phyloP scores from a whole-genome alignment of 2,888 invertebrate genomes.

The Sarcophaga rosellei region DNA sequence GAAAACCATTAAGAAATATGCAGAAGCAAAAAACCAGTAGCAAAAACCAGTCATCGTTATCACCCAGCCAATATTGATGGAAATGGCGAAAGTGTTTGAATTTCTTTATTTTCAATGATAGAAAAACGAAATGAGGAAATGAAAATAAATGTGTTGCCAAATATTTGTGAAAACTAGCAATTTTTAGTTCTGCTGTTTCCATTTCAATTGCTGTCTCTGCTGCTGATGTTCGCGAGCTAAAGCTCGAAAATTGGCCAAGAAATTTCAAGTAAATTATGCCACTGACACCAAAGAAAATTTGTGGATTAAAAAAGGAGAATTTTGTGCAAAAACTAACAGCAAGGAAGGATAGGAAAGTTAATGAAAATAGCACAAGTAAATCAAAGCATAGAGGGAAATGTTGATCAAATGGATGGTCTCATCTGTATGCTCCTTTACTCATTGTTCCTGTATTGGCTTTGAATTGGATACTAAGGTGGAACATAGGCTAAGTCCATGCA shows the following conservation, averaged over 20 bases:
- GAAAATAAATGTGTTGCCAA: conserved; percentile 59
- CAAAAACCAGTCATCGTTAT: conserved; percentile 30
- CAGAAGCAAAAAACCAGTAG: not conserved
- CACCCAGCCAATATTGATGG: not conserved
- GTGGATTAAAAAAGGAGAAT: no score
- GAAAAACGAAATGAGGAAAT: not conserved
- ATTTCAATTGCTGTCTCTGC: conserved; percentile 18
- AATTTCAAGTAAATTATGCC: conserved; percentile 49
- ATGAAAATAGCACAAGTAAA: no score
- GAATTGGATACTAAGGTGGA: no score
- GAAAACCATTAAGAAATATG: conserved; percentile 22
- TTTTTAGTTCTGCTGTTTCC: conserved; percentile 4
- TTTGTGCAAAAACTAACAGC: no score
- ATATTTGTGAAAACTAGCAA: conserved; percentile 5
- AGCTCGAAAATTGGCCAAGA: not conserved
- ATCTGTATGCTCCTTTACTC: no score
- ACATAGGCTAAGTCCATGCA: no score
- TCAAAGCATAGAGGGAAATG: no score
- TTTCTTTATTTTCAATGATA: conserved; percentile 31
- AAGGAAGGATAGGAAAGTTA: no score
- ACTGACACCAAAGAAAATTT: conserved; percentile 49
- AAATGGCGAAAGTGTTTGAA: conserved; percentile 43
- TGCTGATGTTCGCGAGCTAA: no score
- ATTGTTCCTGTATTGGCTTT: no score
- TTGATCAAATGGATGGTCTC: no score